These are phyloP conservation scores for Solen grandis DNA, from an alignment of 1,140 invertebrate genomes.

Conservation along the genomic window DNA sequence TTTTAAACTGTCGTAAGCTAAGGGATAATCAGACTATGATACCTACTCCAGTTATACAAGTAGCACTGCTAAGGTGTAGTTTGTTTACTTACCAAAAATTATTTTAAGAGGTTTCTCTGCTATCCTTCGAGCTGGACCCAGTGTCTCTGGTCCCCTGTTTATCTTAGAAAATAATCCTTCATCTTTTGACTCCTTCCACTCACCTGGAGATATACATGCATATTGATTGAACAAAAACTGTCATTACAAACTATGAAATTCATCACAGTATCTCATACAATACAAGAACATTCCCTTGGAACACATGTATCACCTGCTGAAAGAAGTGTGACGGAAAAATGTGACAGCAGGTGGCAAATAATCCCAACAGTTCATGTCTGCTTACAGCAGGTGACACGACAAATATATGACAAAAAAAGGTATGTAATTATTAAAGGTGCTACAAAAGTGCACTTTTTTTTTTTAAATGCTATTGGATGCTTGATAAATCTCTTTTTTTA, in stretches of 20 bases:
- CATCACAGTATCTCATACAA: neutral
- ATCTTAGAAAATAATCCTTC: slow-evolving; percentile 13
- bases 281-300: no score
- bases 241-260: neutral
- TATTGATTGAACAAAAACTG: neutral
- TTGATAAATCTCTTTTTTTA: no score
- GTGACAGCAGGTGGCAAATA: neutral
- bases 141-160: slow-evolving; percentile 60
- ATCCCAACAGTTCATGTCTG: neutral
- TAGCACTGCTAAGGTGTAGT: no score
- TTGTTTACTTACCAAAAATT: slow-evolving; percentile 65
- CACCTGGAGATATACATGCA: slow-evolving; percentile 5
- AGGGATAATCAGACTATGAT: no score
- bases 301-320: no score
- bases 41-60: no score
- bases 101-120: slow-evolving; percentile 74
- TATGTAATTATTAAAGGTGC: neutral
- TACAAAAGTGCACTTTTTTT: neutral
- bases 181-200: slow-evolving; percentile 61
- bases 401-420: neutral
- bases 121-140: slow-evolving; percentile 74
- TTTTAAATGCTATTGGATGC: neutral
- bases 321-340: no score
- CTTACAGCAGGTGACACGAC: no score
- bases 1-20: no score